phyloP scores from a whole-genome alignment of 2,797 vertebrate species.

The Parauchenoglanis ngamensis region DNA sequence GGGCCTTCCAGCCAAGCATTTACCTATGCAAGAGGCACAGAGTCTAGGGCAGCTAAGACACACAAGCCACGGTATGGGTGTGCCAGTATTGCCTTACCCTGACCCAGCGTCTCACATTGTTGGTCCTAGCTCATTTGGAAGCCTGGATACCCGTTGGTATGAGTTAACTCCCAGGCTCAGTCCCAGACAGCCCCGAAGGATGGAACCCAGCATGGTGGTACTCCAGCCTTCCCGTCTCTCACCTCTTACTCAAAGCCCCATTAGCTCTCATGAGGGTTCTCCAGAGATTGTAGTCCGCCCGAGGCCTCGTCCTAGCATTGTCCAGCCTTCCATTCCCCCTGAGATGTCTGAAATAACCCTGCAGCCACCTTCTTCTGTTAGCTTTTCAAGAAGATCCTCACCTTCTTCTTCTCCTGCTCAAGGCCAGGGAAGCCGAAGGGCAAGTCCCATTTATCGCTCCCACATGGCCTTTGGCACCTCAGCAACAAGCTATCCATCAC shows the following conservation, averaged over 20 bases:
- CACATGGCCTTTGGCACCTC: constrained; percentile 88
- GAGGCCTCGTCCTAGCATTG: constrained; percentile 89
- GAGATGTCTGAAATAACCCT: constrained; percentile 96
- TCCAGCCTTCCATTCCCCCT: constrained; percentile 81
- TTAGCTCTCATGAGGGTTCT: constrained; percentile 92
- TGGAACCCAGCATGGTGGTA: constrained; percentile 96
- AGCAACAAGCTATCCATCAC: constrained; percentile 86
- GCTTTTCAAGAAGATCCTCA: constrained; percentile 94
- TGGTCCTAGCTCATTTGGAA: constrained; percentile 90
- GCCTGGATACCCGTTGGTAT: constrained; percentile 97
- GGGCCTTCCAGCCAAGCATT: constrained; percentile 89
- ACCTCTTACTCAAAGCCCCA: constrained; percentile 96
- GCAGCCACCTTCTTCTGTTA: constrained; percentile 91
- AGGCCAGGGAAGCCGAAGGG: constrained; percentile 80
- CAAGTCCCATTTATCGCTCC: constrained; percentile 83
- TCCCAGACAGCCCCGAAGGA: constrained; percentile 90
- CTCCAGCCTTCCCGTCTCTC: constrained; percentile 97
- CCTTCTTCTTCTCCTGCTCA: constrained; percentile 92
- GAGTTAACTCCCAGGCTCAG: constrained; percentile 92
- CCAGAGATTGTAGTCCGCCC: constrained; percentile 94
- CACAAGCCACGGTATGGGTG: constrained; percentile 94
- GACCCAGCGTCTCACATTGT: constrained; percentile 90
- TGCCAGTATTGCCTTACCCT: constrained; percentile 97
- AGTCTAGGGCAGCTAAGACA: constrained; percentile 98
- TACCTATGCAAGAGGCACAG: constrained; percentile 95